Evolutionary conservation across 2,888 invertebrate species (phyloP), one percentile per base, ranked within the genome.

Genomic region (Sarcophaga rosellei): DNA sequence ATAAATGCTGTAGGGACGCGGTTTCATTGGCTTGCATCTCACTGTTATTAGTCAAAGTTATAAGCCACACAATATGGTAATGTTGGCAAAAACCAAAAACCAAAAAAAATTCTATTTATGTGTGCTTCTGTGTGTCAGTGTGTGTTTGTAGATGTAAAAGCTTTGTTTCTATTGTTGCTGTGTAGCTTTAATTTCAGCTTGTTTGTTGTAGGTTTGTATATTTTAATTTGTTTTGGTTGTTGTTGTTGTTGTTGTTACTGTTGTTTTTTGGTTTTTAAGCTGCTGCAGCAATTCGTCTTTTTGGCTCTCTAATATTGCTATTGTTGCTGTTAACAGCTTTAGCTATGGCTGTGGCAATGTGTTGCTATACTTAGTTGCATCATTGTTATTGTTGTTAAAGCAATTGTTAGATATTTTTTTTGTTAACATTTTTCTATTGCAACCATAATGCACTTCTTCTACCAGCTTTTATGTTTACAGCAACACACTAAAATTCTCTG

Each of bases 81-180:
- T 79, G 86, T 80, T 86, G 79, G 68, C 76, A 80, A 65, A 35
- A 76, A 68, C 79, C 73, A 69, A 82, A 85, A 80, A 75, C 76
- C 68, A 35, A 35, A 35, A 35, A 35, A 6, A 35, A 35, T 2
- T 10, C 8, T 35, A 0, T 10, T 2, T 6, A 1, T 35, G 6
- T 35, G 8, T 35, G 35, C 8, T 6, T 8, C 35, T 35, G 25
- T 25, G 4, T 35, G 35, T 6, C 0, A 6, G 35, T 73, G 76
- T 82, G 82, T 83, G 82, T 80, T 73, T 82, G 79, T 47, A 66
- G 66, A 47, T 81, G 66, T 68, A 57, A 73, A 61, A 45, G 68
- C 74, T 62, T 75, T 75, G 68, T 75, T 79, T 72, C 63, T 47
- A 68, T 70, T 75, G 45, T 70, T 70, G 63, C 45, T 25, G 23